Base-by-base conservation (phyloP, 1,140 invertebrate species). In the Drosophila erecta region DNA sequence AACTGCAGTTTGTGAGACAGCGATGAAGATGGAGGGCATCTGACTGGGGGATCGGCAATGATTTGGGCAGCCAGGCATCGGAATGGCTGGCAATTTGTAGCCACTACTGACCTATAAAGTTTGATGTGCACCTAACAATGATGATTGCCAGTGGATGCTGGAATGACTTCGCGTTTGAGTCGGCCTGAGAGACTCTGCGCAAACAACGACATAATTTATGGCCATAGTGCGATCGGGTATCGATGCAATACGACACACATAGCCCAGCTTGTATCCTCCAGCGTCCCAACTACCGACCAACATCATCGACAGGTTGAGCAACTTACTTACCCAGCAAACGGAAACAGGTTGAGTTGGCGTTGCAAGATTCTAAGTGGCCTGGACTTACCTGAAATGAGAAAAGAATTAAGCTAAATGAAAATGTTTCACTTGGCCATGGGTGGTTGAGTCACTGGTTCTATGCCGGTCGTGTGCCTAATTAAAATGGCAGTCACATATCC, bases 21-120 rank as follows among this genome's bases (percentile, higher is more conserved):
- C 59, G 54, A 73, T 61, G 70, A 64, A 57, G 73, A 76, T 66
- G 38, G 60, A 65, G 70, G 61, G 73, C 61, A 76, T 57, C 53
- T 53, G 24, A 24, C n/a, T 15, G 22, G 41, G 47, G 66, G 49
- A 70, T 70, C 66, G 64, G 50, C 66, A 69, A 70, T 70, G 66
- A 70, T 70, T 70, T 70, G 66, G 66, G 66, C 66, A 24, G 49
- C 15, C 35, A 38, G 41, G 30, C 53, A 64, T 65, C 41, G 59
- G 58, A 77, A 77, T 72, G 56, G 50, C 67, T 69, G 59, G 79
- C 83, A 91, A 91, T 91, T 91, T 91, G 90, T 91, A 76, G 86
- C 83, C 79, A 87, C 90, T 87, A 91, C 90, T 91, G 90, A 91
- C 90, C 90, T 91, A 91, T 91, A 91, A 91, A 91, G 90, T 91